Evolutionary conservation across 2,113 vertebrate species (phyloP).

Genomic region (Hylia prasina): DNA sequence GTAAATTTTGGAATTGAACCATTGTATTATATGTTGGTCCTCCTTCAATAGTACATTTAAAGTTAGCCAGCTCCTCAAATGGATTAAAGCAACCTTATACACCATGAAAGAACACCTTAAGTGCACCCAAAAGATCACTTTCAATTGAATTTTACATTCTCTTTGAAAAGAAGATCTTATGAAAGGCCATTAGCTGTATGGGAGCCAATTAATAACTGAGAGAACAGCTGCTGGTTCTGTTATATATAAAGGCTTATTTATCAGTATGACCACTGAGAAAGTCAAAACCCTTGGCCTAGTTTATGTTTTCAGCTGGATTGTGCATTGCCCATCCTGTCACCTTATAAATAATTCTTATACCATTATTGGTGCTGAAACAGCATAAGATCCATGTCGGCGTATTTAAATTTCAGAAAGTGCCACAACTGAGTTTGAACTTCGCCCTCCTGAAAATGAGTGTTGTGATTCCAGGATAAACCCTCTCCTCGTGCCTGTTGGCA

Average conservation of each 20-base stretch:
- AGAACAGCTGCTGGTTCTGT: neutral
- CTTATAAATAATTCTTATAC: neutral
- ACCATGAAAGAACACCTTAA: neutral
- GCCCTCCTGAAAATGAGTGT: neutral
- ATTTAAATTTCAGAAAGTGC: constrained; percentile 5
- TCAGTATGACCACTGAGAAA: neutral
- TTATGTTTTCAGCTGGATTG: neutral
- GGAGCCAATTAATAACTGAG: neutral
- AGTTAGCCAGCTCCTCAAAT: neutral
- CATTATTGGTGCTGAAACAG: neutral
- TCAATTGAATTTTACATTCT: neutral
- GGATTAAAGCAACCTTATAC: neutral
- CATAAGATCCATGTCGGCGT: rapidly evolving
- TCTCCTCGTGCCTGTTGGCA: neutral
- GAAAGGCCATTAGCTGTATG: neutral
- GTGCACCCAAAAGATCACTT: neutral
- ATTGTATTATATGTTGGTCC: neutral
- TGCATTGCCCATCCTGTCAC: neutral
- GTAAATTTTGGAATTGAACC: neutral
- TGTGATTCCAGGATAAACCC: neutral
- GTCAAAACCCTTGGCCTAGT: neutral
- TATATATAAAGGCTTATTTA: neutral
- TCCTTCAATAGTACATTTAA: neutral
- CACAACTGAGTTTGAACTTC: neutral
- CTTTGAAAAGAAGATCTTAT: neutral